Conservation (phyloP, 2,797 vertebrate species). For the Pangasius macronema region DNA sequence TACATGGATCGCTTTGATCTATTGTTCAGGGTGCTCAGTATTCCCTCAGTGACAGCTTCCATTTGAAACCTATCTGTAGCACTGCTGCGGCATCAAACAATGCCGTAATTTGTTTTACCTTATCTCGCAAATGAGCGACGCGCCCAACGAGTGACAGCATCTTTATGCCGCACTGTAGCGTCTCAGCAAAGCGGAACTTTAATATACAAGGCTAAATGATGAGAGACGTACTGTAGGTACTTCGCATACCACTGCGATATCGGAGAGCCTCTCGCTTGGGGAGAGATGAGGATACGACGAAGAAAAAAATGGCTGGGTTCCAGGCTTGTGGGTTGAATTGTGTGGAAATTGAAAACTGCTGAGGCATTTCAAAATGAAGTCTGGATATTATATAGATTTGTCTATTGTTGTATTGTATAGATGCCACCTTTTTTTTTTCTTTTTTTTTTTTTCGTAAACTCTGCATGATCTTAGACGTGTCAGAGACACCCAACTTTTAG, state of each 20-base stretch:
- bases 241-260: constrained; percentile 37
- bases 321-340: constrained; percentile 48
- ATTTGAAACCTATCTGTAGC: constrained; percentile 58
- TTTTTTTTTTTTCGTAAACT: background rate
- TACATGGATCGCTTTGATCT: constrained; percentile 54
- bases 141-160: constrained; percentile 57
- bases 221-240: constrained; percentile 51
- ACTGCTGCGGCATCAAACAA: constrained; percentile 55
- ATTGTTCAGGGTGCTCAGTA: constrained; percentile 53
- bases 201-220: constrained; percentile 62
- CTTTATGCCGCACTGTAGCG: constrained; percentile 48
- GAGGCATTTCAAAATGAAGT: constrained; percentile 56
- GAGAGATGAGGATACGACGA: constrained; percentile 40
- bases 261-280: constrained; percentile 37
- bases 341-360: constrained; percentile 58
- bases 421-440: background rate
- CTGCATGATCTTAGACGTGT: no score
- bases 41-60: constrained; percentile 55
- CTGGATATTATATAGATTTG: constrained; percentile 44
- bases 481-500: background rate
- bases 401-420: constrained; percentile 32
- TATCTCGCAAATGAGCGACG: constrained; percentile 59
- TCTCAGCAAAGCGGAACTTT: constrained; percentile 58
- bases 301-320: constrained; percentile 48
- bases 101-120: constrained; percentile 59